Evolutionary conservation across 2,113 vertebrate species (phyloP).

Genomic region (Paratilapia polleni): DNA sequence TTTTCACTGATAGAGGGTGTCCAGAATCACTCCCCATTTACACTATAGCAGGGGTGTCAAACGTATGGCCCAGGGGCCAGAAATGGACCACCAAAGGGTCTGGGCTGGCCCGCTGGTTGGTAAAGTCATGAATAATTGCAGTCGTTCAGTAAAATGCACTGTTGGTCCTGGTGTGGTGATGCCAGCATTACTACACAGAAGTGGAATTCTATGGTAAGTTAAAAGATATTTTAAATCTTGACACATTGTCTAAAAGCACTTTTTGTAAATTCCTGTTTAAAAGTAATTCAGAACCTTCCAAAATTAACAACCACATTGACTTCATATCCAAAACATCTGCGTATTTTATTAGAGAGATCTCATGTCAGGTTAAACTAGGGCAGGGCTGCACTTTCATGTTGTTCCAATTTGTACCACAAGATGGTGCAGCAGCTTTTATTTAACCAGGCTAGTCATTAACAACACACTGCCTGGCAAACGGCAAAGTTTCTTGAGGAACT

Average conservation of each 20-base stretch:
- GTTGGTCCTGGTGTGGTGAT: not conserved
- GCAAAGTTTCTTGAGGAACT: not conserved
- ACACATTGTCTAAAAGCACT: not conserved
- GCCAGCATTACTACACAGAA: not conserved
- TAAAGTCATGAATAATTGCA: too few species aligned
- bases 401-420: not conserved
- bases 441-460: not conserved
- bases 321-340: too few species aligned
- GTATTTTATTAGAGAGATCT: not conserved
- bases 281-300: not conserved
- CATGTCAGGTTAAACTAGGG: not conserved
- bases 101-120: not conserved
- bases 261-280: not conserved
- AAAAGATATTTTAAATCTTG: not conserved
- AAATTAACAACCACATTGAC: not conserved
- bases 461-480: not conserved
- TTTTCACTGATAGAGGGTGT: constrained; percentile 69
- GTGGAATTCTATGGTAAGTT: not conserved
- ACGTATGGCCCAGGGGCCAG: too few species aligned
- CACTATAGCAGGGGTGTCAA: not conserved
- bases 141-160: not conserved
- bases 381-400: not conserved
- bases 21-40: not conserved
- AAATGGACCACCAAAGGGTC: not conserved
- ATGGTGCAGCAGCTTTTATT: too few species aligned